A percentile compares a stretch with the other conserved stretches of the same genome.
These are phyloP conservation scores for Drosophila macrothrix DNA, from an alignment of 2,888 invertebrate genomes.

Conservation along the genomic window DNA sequence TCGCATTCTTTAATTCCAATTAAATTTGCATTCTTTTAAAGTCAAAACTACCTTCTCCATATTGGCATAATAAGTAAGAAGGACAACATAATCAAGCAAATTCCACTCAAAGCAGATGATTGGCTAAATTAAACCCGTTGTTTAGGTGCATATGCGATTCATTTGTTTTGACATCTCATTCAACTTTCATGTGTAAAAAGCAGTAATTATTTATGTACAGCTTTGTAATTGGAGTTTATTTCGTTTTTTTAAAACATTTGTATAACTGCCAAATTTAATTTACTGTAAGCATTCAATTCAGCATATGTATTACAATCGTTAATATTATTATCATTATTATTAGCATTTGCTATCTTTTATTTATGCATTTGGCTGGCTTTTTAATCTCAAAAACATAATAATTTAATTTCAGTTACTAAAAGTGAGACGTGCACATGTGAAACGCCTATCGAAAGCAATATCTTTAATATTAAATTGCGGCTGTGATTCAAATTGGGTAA, in stretches of 20 bases:
- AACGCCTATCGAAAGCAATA: background rate
- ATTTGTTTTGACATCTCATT: background rate
- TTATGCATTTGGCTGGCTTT: background rate
- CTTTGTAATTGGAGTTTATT: background rate
- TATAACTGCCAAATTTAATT: background rate
- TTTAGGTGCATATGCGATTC: background rate
- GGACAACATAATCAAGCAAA: background rate
- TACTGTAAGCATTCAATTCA: background rate
- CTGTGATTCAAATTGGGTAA: slow-evolving; percentile 17
- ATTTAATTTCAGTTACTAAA: background rate
- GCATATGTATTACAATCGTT: background rate
- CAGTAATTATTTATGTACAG: background rate
- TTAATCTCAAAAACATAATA: background rate
- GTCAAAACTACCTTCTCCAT: background rate
- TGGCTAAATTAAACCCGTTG: background rate
- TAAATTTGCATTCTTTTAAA: background rate
- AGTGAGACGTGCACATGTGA: background rate
- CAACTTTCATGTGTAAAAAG: background rate
- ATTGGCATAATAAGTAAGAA: background rate
- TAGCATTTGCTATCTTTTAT: background rate
- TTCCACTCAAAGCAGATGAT: background rate
- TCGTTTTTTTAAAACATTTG: background rate
- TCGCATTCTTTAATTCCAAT: background rate
- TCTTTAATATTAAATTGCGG: background rate
- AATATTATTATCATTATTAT: background rate